These are phyloP conservation scores for Drosophila quinaria DNA, from an alignment of 2,888 invertebrate species.

Conservation along the genomic window DNA sequence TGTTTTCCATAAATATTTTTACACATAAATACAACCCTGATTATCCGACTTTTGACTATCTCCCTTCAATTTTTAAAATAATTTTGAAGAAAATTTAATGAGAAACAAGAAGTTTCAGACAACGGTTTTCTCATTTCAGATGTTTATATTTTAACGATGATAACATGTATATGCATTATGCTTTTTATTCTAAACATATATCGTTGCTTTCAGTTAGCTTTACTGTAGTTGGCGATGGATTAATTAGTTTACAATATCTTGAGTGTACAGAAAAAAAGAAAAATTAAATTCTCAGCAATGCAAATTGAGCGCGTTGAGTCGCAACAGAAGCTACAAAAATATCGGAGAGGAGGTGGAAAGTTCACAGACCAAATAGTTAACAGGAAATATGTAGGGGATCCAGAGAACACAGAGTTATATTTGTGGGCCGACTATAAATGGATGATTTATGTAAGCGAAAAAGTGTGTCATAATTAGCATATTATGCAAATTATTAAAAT, in stretches of 20 bases:
- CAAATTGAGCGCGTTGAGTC: constrained; percentile 58
- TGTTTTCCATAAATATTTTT: too few relatives aligned
- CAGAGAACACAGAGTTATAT: constrained; percentile 11
- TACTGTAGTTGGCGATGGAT: constrained; percentile 30
- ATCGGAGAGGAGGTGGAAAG: constrained; percentile 28
- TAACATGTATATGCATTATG: too few relatives aligned
- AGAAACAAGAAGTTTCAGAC: background rate
- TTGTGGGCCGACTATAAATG: constrained; percentile 45
- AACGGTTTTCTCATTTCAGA: background rate
- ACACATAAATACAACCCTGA: too few relatives aligned
- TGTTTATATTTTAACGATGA: too few relatives aligned
- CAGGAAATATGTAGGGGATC: constrained; percentile 15
- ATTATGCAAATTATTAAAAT: constrained; percentile 63
- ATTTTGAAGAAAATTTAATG: too few relatives aligned
- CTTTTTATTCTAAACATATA: background rate
- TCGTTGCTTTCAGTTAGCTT: background rate
- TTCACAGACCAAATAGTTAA: constrained; percentile 31
- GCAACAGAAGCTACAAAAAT: constrained; percentile 12
- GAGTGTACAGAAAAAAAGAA: constrained; percentile 27
- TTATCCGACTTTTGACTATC: too few relatives aligned
- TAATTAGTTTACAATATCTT: constrained; percentile 49
- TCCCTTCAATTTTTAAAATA: too few relatives aligned
- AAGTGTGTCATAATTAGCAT: constrained; percentile 68
- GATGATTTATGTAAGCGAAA: constrained; percentile 61
- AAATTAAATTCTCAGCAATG: constrained; percentile 53